These are phyloP conservation scores for Proisotoma minuta DNA, from an alignment of 2,888 invertebrate species.

Conservation along the genomic window DNA sequence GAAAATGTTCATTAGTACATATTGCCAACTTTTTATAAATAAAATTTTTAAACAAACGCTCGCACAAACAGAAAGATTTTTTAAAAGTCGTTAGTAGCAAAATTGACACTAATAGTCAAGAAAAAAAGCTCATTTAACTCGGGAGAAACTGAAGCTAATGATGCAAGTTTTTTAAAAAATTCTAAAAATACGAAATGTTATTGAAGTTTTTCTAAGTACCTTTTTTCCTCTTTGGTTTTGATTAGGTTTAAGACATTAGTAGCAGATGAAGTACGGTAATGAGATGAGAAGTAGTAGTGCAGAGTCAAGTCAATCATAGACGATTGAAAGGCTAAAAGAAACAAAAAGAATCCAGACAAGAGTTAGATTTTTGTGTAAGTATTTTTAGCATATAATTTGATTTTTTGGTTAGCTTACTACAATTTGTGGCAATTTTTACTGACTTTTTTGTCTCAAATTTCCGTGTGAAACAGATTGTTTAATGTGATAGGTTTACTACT, in stretches of 20 bases:
- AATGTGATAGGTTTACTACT: no score
- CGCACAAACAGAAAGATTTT: constrained; percentile 2
- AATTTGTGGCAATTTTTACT: constrained; percentile 7
- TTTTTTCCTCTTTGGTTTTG: constrained; percentile 17
- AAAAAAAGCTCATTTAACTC: constrained; percentile 14
- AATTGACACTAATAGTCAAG: constrained; percentile 1
- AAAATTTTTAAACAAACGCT: background rate
- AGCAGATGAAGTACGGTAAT: constrained; percentile 9
- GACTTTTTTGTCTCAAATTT: background rate
- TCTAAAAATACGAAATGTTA: constrained; percentile 12
- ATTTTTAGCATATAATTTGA: constrained; percentile 1
- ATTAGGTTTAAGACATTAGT: constrained; percentile 15
- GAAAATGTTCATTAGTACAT: constrained; percentile 16
- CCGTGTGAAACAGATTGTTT: background rate
- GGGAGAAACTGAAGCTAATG: background rate
- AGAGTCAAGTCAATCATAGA: constrained; percentile 14
- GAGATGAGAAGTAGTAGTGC: constrained; percentile 13
- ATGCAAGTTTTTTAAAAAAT: background rate
- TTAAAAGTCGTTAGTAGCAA: constrained; percentile 10
- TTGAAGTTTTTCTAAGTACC: constrained; percentile 10
- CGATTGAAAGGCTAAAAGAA: constrained; percentile 13
- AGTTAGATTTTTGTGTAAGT: constrained; percentile 6
- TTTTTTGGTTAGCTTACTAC: background rate
- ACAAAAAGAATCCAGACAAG: constrained; percentile 8
- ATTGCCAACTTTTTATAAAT: constrained; percentile 10